Evolutionary conservation across 2,888 invertebrate genomes (phyloP), one percentile per base, ranked within the genome.

Genomic region (Dilophus febrilis): DNA sequence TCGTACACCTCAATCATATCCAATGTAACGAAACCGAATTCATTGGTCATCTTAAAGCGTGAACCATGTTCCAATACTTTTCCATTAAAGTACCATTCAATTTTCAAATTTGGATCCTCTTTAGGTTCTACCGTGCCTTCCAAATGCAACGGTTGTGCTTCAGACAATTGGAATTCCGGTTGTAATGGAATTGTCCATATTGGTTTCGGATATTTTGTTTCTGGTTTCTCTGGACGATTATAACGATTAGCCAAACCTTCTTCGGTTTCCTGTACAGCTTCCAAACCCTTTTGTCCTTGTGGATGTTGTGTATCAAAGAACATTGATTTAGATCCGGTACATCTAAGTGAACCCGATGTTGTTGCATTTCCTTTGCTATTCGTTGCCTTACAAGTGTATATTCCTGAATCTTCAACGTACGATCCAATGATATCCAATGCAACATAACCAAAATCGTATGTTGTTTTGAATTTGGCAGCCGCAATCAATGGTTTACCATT

Each of bases 71-170:
- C 83, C 36, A 91, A 61, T 27, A 79, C 70, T 64, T 88, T 87
- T 37, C 90, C 88, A 56, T 91, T 91, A 56, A 91, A 86, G 61
- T 83, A 90, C 91, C 91, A 92, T 64, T 91, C 90, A 47, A 91
- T 80, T 55, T 80, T 85, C 38, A 91, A 64, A 52, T 86, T 78
- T 7, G 90, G 88, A 67, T 91, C 91, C 56, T 84, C 80, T 56
- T 88, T 88, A 1, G 95, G 95, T 57, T 91, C 88, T 14, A 97
- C 86, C 50, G 87, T 84, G 37, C 87, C 94, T 64, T 97, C 92
- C 46, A 98, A 71, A 60, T 92, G 92, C 36, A 94, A 67, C 2
- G 84, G 72, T 61, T 87, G 81, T 12, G 82, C 77, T 65, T 91
- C 90, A 38, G 76, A 70, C 34, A 90, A 64, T 53, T 73, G 75